Conservation (phyloP, 2,797 vertebrate genomes). For the Anguilla marmorata region DNA sequence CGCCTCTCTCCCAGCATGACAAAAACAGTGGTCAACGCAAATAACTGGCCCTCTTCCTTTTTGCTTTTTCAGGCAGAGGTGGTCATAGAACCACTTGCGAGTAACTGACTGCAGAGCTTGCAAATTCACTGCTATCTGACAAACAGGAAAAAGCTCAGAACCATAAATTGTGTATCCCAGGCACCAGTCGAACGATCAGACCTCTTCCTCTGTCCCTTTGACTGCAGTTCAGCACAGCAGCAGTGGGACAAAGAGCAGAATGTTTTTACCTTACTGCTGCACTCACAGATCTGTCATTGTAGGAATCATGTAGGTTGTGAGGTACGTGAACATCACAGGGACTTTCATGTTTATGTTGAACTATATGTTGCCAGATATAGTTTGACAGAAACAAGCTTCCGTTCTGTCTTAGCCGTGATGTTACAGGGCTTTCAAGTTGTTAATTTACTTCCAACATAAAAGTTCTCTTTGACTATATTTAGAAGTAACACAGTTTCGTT, state of each 20-base stretch:
- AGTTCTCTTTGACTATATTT: background rate
- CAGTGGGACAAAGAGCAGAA: background rate
- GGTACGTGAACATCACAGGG: background rate
- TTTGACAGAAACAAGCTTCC: background rate
- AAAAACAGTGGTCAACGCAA: constrained; percentile 12
- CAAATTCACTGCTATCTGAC: constrained; percentile 20
- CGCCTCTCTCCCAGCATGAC: constrained; percentile 21
- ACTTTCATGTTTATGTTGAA: background rate
- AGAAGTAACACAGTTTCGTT: background rate
- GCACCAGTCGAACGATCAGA: constrained; percentile 7
- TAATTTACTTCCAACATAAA: background rate
- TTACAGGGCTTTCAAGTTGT: background rate
- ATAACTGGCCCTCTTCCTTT: constrained; percentile 9
- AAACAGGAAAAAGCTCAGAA: constrained; percentile 43
- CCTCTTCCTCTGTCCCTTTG: constrained; percentile 12
- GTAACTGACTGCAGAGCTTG: background rate
- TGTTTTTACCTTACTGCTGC: background rate
- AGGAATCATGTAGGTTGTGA: background rate
- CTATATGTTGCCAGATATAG: background rate
- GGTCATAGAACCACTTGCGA: background rate
- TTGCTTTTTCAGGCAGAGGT: background rate
- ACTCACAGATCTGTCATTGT: background rate
- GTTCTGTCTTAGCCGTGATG: background rate
- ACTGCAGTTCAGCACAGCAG: background rate
- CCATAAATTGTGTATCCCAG: constrained; percentile 36